A percentile compares a stretch with the other conserved stretches of the same genome.
Conservation (phyloP, 2,113 vertebrate genomes). For the Mus pahari region DNA sequence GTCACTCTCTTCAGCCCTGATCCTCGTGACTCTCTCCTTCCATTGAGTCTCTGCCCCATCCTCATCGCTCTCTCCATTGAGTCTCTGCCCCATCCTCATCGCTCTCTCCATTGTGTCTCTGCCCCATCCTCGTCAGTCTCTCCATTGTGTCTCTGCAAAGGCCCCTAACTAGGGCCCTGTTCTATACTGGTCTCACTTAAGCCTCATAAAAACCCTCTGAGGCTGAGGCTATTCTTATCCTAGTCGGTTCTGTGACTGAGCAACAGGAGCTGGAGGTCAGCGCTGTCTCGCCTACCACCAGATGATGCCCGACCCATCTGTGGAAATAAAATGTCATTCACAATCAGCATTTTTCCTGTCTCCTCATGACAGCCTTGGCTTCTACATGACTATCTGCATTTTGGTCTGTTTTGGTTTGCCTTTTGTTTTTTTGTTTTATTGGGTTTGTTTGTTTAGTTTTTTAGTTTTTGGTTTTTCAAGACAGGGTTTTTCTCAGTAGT, state of each 20-base stretch:
- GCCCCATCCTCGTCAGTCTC: background rate
- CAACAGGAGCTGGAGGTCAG: background rate
- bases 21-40: background rate
- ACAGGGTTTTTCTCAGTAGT: too few species aligned
- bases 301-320: background rate
- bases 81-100: too few species aligned
- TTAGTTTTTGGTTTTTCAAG: too few species aligned
- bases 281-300: background rate
- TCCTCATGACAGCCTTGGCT: accelerated
- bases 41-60: background rate
- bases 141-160: background rate
- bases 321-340: background rate
- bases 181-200: background rate
- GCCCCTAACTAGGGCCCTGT: background rate
- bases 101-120: background rate
- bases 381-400: background rate
- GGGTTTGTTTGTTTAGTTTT: too few species aligned
- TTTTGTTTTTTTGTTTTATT: too few species aligned
- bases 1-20: too few species aligned
- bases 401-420: background rate
- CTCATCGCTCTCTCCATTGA: background rate
- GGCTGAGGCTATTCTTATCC: background rate
- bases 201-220: background rate
- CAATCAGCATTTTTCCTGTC: background rate
- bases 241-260: background rate